A percentile compares a stretch with the other conserved stretches of the same genome.
Conservation (phyloP, 2,113 vertebrate genomes). For the Sminthopsis crassicaudata region DNA sequence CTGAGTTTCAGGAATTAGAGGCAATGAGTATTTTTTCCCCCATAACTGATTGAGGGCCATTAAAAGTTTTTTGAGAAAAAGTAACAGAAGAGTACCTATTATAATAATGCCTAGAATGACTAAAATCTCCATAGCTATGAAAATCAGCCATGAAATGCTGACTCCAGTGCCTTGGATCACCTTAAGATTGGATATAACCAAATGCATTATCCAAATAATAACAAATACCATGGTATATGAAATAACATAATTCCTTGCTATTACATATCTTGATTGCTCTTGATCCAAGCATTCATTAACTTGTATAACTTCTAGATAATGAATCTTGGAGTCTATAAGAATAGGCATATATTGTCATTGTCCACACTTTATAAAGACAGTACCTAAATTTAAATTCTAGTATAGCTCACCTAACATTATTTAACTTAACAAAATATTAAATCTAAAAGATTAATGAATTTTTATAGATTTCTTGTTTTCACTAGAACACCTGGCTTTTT, state of each 20-base stretch:
- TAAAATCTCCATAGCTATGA: background rate
- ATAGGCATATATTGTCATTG: background rate
- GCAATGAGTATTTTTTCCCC: background rate
- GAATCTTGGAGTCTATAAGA: background rate
- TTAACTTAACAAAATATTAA: slow-evolving; percentile 19
- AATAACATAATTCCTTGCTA: background rate
- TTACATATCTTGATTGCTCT: background rate
- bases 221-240: background rate
- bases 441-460: background rate
- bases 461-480: background rate
- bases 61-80: background rate
- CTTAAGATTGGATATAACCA: background rate
- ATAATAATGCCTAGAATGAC: background rate
- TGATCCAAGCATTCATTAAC: background rate
- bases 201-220: background rate
- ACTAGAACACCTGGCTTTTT: background rate
- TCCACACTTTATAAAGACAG: slow-evolving; percentile 17
- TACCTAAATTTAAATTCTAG: background rate
- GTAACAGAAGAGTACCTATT: background rate
- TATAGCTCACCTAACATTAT: background rate
- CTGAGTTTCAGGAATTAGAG: background rate
- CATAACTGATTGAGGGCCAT: background rate
- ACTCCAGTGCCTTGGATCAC: background rate
- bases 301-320: background rate
- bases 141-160: background rate